Evolutionary conservation across 1,140 invertebrate species (phyloP), one percentile per base, ranked within the genome.

Genomic region (Callitettix versicolor): DNA sequence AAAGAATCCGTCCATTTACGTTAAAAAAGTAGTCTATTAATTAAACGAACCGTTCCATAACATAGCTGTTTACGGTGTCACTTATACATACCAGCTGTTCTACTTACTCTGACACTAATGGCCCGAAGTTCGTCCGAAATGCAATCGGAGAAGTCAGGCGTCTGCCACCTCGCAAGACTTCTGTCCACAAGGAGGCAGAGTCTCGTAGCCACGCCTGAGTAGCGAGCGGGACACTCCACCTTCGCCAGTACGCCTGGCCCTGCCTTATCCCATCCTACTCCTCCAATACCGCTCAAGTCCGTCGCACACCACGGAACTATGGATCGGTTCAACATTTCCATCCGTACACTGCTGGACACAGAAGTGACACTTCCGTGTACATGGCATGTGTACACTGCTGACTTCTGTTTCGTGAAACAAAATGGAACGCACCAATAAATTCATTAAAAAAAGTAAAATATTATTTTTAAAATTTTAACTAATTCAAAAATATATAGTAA

Each of bases 111-210:
- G 61, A 79, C 76, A 61, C 80, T 80, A 57, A 81, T 78, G 53
- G 75, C 68, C 21, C 76, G 67, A 14, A 89, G 65, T 3, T 78
- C 74, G 61, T 83, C 76, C 11, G 80, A 77, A 1, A 85, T 71
- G 58, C 85, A 89, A 12, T 71, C 70, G 2, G 82, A 84, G 63
- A 87, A 88, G 65, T 88, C 83, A 1, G 85, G 83, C 22, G 75
- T 67, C 43, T 76, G 73, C 85, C 86, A 89, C 55, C 79, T 77
- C 0, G 84, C 79, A 30, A 76, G 78, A 14, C 71, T 73, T 15
- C 72, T 70, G 11, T 56, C 56, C 11, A 44, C 36, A 9, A 60
- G 46, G 15, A 52, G 21, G 38, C 60, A 62, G 3, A 56, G 43
- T 36, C 60, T 48, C n/a, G 46, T 58, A 15, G 58, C 60, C 3